Evolutionary conservation across 2,888 invertebrate species (phyloP), one percentile per base, ranked within the genome.

Genomic region (Stenichneumon culpator): DNA sequence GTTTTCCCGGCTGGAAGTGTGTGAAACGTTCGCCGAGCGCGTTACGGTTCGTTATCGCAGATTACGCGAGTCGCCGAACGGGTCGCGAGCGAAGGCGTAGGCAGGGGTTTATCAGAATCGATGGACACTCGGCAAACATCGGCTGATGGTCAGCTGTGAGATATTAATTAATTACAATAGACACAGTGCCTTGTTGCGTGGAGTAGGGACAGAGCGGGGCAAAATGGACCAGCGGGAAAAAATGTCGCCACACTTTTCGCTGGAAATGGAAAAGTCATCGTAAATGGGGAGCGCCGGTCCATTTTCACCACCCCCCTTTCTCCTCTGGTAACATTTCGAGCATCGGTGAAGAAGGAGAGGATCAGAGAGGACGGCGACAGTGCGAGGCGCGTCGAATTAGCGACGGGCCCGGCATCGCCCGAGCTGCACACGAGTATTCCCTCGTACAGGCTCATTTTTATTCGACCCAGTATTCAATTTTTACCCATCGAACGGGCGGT

Each of bases 381-480:
- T 77, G 84, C 84, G 82, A 84, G 68, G 73, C 73, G 78, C 69
- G 74, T 79, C 79, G 84, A 84, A 84, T 84, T 84, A 79, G 84
- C 84, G 81, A 81, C 63, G 73, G 78, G 72, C 47, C 54, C 81
- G 60, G 22, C 60, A 44, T 39, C n/a, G 47, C 28, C 16, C 28
- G 32, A 2, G 57, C 25, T 57, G 22, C 47, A 72, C 50, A 77
- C 79, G 72, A 57, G 19, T 22, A 57, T 72, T 72, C 44, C 77
- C 60, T 16, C 52, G 77, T 44, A 84, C 80, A 68, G 52, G 68
- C 73, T 36, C 77, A 68, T 81, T 81, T 78, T 69, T 81, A 81
- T 84, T 78, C 84, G 77, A 80, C 73, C 80, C 84, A 68, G 77
- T 80, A 84, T 84, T 84, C 77, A 84, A 84, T 84, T 84, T 81